Evolutionary conservation across 2,113 vertebrate genomes (phyloP).

Genomic region (Chloropsis hardwickii): DNA sequence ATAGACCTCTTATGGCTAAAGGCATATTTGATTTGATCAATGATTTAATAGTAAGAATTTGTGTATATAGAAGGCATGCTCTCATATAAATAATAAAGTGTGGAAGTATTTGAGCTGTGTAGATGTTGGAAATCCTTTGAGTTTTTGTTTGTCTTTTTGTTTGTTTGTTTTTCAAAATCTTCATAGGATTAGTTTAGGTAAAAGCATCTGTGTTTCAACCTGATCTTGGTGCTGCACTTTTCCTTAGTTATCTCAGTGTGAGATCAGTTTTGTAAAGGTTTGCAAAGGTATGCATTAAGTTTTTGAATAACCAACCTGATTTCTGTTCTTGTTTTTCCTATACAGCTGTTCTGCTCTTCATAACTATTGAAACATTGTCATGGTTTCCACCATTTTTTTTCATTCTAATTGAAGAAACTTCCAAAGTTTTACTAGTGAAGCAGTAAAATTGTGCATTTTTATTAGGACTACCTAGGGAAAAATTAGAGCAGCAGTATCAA

Average conservation of each 20-base stretch:
- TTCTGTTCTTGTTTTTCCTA: background rate
- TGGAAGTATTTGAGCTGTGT: background rate
- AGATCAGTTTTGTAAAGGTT: background rate
- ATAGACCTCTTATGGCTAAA: background rate
- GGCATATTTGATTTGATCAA: background rate
- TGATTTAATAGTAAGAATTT: background rate
- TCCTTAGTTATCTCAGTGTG: background rate
- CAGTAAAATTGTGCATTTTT: background rate
- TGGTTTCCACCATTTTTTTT: background rate
- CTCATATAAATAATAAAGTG: background rate
- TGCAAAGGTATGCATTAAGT: background rate
- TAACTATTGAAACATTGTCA: background rate
- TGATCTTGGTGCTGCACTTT: background rate
- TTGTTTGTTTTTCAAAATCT: background rate
- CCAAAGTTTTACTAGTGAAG: background rate
- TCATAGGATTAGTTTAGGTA: background rate
- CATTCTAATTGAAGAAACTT: background rate
- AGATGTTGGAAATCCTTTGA: background rate
- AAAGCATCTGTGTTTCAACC: background rate
- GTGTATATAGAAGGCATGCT: background rate
- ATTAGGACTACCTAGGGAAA: background rate
- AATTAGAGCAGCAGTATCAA: background rate
- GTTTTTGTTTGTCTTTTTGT: background rate
- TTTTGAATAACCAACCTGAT: background rate
- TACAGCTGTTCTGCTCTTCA: background rate